Evolutionary conservation across 2,888 invertebrate species (phyloP), one percentile per base, ranked within the genome.

Genomic region (Idaea biselata): DNA sequence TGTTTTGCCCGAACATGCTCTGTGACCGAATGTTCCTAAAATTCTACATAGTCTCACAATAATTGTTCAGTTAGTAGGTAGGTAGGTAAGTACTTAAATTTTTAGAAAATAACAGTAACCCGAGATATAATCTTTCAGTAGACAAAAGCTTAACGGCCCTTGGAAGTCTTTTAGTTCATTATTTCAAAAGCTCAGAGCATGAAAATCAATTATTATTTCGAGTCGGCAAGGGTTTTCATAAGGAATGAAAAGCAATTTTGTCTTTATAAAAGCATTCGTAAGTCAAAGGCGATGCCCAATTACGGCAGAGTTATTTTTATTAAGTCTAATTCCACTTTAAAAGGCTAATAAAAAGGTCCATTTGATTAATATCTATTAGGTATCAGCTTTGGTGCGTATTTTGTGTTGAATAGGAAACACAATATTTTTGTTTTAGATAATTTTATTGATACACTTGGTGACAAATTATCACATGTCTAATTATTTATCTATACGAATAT

Each of bases 281-380:
- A 56, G 56, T 56, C 56, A n/a, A 61, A 60, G 62, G 62, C 62
- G 60, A 56, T 11, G 60, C 54, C 25, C 60, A 63, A 32, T 56
- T 56, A 56, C 18, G 54, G 32, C n/a, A 56, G 60, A 62, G 60
- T 64, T 62, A 64, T 60, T 62, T 64, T 64, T 62, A 64, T 58
- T 62, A 62, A 55, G 60, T 60, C 18, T 53, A 61, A 59, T 58
- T 60, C 55, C 33, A 60, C 58, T 60, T 54, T 31, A 61, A 61
- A 58, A 58, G 57, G 56, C 31, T 32, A 25, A 31, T 61, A 44
- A 44, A 44, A 44, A 8, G 44, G 44, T 44, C 14, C 11, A 44
- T 44, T 44, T 44, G 44, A 44, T 44, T 44, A 44, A 33, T 44
- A 44, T 44, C 44, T 44, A 8, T 32, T 32, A 14, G 14, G 14